phyloP scores from a whole-genome alignment of 2,888 invertebrate species.

The Pseudeuparius sepicola region DNA sequence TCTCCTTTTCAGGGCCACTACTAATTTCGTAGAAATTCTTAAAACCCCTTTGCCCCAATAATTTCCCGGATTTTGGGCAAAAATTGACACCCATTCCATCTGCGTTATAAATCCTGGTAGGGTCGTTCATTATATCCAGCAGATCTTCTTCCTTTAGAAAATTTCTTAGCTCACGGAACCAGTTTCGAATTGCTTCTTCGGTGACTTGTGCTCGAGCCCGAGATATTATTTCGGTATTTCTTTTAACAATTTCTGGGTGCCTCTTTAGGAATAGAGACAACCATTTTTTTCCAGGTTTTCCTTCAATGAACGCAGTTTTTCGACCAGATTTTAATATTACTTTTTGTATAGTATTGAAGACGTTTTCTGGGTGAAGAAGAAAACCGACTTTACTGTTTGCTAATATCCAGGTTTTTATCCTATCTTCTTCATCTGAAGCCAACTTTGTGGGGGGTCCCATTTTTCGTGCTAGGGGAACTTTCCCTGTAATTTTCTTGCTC shows the following conservation, averaged over 20 bases:
- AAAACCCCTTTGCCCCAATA: slow-evolving; percentile 12
- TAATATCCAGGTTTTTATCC: slow-evolving; percentile 18
- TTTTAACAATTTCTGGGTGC: slow-evolving; percentile 23
- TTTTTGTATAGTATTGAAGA: slow-evolving; percentile 16
- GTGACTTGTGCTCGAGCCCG: slow-evolving; percentile 23
- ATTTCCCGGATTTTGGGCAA: slow-evolving; percentile 13
- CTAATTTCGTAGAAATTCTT: too few species aligned
- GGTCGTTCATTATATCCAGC: slow-evolving; percentile 13
- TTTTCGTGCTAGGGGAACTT: slow-evolving; percentile 13
- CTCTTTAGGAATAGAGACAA: slow-evolving; percentile 28
- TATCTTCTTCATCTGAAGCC: slow-evolving; percentile 14
- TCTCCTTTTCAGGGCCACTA: slow-evolving; percentile 16
- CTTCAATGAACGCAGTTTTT: slow-evolving; percentile 9
- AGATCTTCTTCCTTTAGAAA: slow-evolving; percentile 13
- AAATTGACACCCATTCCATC: slow-evolving; percentile 18
- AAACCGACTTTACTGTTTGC: slow-evolving; percentile 19
- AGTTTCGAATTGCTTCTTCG: slow-evolving; percentile 15
- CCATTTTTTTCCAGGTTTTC: too few species aligned
- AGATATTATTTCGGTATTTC: slow-evolving; percentile 24
- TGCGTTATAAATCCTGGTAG: slow-evolving; percentile 17
- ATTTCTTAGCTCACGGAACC: slow-evolving; percentile 16
- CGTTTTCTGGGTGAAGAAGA: slow-evolving; percentile 19
- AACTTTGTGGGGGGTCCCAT: slow-evolving; percentile 19
- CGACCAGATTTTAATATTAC: too few species aligned
- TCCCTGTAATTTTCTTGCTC: slow-evolving; percentile 14